A percentile compares a stretch with the other conserved stretches of the same genome.
phyloP scores from a whole-genome alignment of 1,140 invertebrate genomes.

The Cepaea nemoralis region DNA sequence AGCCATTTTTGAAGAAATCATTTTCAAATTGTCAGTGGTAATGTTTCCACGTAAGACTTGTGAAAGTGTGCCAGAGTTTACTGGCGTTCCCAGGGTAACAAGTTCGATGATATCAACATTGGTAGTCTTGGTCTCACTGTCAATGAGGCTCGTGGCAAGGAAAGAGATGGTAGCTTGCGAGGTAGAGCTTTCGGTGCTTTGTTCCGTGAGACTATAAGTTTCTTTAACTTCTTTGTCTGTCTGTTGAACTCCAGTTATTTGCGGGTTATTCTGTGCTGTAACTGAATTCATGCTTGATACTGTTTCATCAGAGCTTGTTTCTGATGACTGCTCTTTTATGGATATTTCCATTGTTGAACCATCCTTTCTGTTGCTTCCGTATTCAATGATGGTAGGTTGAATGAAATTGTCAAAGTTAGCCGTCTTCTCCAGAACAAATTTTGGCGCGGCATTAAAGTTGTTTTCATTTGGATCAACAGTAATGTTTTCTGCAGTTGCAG shows the following conservation, averaged over 20 bases:
- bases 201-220: too few relatives aligned
- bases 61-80: not conserved
- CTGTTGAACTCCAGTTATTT: too few relatives aligned
- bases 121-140: too few relatives aligned
- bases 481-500: not conserved
- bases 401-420: not conserved
- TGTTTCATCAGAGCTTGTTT: not conserved
- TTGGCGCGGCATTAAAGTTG: not conserved
- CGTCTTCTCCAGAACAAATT: not conserved
- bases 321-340: not conserved
- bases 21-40: not conserved
- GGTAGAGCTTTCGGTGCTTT: too few relatives aligned
- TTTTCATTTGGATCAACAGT: too few relatives aligned
- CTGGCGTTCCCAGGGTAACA: too few relatives aligned
- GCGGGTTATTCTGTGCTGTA: too few relatives aligned
- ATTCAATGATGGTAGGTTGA: not conserved
- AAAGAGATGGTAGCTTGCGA: too few relatives aligned
- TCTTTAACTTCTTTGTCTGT: too few relatives aligned
- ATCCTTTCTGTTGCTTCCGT: not conserved
- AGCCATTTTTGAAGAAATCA: not conserved
- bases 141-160: too few relatives aligned
- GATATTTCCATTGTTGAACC: not conserved
- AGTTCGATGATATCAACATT: too few relatives aligned
- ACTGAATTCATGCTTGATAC: not conserved
- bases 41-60: not conserved